Evolutionary conservation across 2,888 invertebrate species (phyloP), one percentile per base, ranked within the genome.

Genomic region (Malthinus flaveolus): DNA sequence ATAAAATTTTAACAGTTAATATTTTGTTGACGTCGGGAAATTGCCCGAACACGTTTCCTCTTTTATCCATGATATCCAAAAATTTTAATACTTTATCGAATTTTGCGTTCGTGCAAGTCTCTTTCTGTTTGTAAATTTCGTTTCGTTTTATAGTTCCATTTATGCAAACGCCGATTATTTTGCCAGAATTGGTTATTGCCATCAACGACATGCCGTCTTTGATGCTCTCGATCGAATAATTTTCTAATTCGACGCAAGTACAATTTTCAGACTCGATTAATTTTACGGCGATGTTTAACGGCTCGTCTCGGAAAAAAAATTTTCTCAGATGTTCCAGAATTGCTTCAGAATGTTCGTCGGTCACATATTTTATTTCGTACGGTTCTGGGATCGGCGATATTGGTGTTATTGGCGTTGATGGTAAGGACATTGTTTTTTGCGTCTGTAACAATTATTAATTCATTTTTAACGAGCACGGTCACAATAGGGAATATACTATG

Each of bases 221-320:
- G 4, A 89, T 69, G 0, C 84, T 80, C 13, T 82, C 76, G 4
- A 75, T 71, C 62, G 86, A 86, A 72, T 85, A 88, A 1, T 83
- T 82, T 64, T 89, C 89, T 13, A 89, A 75, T 66, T 88, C 87
- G 1, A 74, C 51, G 71, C 88, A 88, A 6, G 84, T 80, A 9
- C 83, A 83, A 39, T 83, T 80, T 11, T 84, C 83, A 0, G 82
- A 83, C 56, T 85, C 85, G 59, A 88, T 79, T 1, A 89, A 76
- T 55, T 84, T 79, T 35, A 88, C 81, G 42, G 81, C 82, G 7
- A 82, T 75, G 76, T 89, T 89, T 65, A 89, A 80, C 0, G 89
- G 89, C 68, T 89, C 89, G 68, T 89, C 89, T 32, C 82, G 83
- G 79, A 88, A 89, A 82, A 89, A 89, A 74, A 85, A 88, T 57